phyloP scores from a whole-genome alignment of 1,140 invertebrate genomes.

The Cherax destructor region DNA sequence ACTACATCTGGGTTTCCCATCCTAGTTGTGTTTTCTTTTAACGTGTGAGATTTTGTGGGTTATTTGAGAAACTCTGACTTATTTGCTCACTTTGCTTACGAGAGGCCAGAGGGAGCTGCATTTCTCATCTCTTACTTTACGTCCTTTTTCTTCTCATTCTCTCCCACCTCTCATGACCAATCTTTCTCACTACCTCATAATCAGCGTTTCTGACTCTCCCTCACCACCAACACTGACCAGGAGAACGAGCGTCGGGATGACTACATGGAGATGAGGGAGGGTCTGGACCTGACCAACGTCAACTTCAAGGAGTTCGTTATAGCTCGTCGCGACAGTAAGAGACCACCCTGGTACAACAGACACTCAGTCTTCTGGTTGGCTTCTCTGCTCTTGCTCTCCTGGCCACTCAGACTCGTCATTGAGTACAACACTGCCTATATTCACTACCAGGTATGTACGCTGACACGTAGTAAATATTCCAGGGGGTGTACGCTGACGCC shows the following conservation, averaged over 20 bases:
- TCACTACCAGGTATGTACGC: constrained; percentile 80
- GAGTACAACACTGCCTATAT: constrained; percentile 90
- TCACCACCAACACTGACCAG: constrained; percentile 69
- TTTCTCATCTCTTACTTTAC: background rate
- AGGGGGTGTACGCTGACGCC: no score
- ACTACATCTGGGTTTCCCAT: no score
- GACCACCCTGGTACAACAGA: constrained; percentile 82
- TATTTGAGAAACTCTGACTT: no score
- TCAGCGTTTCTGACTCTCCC: background rate
- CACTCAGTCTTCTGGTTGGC: constrained; percentile 85
- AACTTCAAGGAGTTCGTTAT: constrained; percentile 84
- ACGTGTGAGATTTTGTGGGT: no score
- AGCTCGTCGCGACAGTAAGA: constrained; percentile 81
- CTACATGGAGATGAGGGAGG: constrained; percentile 93
- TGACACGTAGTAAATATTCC: no score
- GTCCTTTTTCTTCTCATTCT: background rate
- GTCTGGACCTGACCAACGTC: constrained; percentile 84
- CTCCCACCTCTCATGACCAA: background rate
- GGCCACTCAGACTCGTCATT: constrained; percentile 88
- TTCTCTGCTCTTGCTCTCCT: constrained; percentile 86
- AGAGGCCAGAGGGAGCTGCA: background rate
- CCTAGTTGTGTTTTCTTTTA: no score
- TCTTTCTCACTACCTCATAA: background rate
- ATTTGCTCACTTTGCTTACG: background rate
- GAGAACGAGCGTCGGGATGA: constrained; percentile 89